Conservation (phyloP, 2,888 invertebrate genomes). For the Melolontha melolontha region DNA sequence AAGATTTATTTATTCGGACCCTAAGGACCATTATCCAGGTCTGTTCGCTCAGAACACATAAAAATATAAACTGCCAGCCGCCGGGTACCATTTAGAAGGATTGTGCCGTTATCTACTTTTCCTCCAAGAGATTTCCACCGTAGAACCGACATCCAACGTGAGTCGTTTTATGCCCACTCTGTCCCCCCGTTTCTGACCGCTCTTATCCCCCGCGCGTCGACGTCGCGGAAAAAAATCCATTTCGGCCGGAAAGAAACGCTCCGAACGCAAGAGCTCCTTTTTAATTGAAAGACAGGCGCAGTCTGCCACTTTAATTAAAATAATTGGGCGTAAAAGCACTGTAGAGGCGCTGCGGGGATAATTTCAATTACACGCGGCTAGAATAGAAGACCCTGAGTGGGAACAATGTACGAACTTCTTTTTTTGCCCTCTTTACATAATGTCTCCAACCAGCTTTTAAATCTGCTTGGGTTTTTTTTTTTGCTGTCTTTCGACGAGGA, state of each 20-base stretch:
- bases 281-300: slow-evolving; percentile 35
- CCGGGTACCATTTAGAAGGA: slow-evolving; percentile 24
- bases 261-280: slow-evolving; percentile 13
- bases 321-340: slow-evolving; percentile 37
- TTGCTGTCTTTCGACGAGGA: too few species aligned
- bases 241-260: slow-evolving; percentile 17
- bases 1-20: too few species aligned
- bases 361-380: slow-evolving; percentile 31
- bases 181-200: neutral
- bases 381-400: neutral
- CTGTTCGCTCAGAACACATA: slow-evolving; percentile 13
- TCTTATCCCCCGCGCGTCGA: neutral
- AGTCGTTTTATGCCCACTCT: neutral
- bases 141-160: slow-evolving; percentile 1
- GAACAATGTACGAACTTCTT: neutral
- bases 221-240: slow-evolving; percentile 12
- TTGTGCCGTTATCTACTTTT: slow-evolving; percentile 25
- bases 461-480: neutral
- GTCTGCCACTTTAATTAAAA: slow-evolving; percentile 38
- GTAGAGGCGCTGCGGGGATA: slow-evolving; percentile 24
- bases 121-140: slow-evolving; percentile 13
- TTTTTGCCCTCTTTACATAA: neutral
- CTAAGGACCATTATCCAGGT: slow-evolving; percentile 11
- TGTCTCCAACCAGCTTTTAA: slow-evolving; percentile 15
- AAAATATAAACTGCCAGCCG: slow-evolving; percentile 28